Conservation (phyloP, 2,888 invertebrate species). For the Odontomyia ornata region DNA sequence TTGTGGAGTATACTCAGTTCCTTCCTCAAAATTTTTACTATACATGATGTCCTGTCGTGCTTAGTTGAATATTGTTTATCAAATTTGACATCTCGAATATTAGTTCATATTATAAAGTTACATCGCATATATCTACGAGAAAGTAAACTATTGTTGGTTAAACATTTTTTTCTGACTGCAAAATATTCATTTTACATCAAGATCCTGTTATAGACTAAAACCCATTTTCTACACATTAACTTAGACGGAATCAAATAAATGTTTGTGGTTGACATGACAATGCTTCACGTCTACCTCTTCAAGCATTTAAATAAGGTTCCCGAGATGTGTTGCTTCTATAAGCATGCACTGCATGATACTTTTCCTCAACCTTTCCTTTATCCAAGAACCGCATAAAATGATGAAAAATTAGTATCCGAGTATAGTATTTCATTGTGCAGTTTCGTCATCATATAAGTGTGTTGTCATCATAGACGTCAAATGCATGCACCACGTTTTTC, state of each 20-base stretch:
- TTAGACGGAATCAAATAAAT: not conserved
- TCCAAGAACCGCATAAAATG: conserved; percentile 4
- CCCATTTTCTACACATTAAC: no score
- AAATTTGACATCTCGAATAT: no score
- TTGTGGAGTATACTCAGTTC: no score
- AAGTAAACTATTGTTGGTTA: no score
- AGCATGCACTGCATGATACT: conserved; percentile 20
- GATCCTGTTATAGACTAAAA: no score
- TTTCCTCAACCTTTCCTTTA: conserved; percentile 39
- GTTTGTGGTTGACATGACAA: conserved; percentile 31
- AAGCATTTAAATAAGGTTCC: conserved; percentile 30
- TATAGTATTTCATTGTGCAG: conserved; percentile 29
- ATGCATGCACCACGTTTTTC: not conserved
- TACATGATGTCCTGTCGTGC: no score
- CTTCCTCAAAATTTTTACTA: no score
- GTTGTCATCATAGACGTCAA: conserved; percentile 43
- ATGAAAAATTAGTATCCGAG: conserved; percentile 16
- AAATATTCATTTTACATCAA: no score
- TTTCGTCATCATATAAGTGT: conserved; percentile 34
- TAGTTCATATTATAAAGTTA: no score
- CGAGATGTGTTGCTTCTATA: not conserved
- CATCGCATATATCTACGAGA: no score
- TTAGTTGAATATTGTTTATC: no score
- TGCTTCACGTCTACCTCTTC: conserved; percentile 30
- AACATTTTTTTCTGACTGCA: no score